Evolutionary conservation across 2,113 vertebrate genomes (phyloP), one percentile per base, ranked within the genome.

Genomic region (Seriola rivoliana): DNA sequence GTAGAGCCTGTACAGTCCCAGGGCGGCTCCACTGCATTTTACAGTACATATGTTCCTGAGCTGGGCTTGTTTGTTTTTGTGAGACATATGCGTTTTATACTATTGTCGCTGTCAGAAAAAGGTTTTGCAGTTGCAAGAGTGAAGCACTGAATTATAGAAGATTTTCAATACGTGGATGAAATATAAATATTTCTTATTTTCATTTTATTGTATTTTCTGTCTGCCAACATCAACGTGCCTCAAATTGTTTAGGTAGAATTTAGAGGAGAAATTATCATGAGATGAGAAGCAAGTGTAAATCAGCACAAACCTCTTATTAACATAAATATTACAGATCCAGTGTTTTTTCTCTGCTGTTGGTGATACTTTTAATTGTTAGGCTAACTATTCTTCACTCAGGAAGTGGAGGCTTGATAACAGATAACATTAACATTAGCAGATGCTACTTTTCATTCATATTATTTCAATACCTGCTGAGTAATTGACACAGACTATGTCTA

Each of bases 31-130:
- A 14, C 25, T 65, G 80, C 82, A 78, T 85, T 89, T 87, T 87
- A 87, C 90, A 72, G 62, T 84, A 86, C 88, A 87, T 60, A 68
- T 89, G 87, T 89, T 86, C 57, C 82, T 65, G 17, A 16, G 0
- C 75, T 52, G 46, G 25, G 59, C 85, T 73, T 87, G 77, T 87
- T 93, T 89, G 85, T 86, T 91, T 88, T 80, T 78, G 17, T 58
- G 69, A 87, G 82, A 80, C 48, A 63, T 69, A 29, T 84, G 67
- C 32, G 9, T 79, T 85, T 86, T 60, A 75, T 78, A 72, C 69
- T 76, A 70, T 75, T 85, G 85, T 87, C 14, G 65, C 64, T 82
- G 67, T 76, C 74, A 67, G 32, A n/a, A 71, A 87, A 63, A 32
- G 10, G 8, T 13, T 80, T 80, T 80, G 29, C 57, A 60, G 36